Evolutionary conservation across 2,888 invertebrate species (phyloP).

Genomic region (Neelides folsomi): DNA sequence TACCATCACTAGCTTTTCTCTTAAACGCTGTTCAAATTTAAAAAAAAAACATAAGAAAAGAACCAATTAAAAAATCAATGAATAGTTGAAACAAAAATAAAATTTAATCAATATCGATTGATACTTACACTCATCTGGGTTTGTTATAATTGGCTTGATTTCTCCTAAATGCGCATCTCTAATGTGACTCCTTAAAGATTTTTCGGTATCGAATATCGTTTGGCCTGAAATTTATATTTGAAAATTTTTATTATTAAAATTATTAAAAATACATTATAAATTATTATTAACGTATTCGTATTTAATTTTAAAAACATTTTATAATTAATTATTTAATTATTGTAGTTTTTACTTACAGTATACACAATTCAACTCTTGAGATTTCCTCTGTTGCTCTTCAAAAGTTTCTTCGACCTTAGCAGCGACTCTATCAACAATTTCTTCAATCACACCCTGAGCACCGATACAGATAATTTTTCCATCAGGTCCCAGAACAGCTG

Average conservation of each 20-base stretch:
- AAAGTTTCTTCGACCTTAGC: constrained; percentile 17
- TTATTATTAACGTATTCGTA: too few species aligned
- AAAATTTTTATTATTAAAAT: background rate
- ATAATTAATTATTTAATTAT: background rate
- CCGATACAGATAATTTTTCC: constrained; percentile 44
- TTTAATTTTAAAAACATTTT: background rate
- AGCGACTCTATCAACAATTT: constrained; percentile 17
- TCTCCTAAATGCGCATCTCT: constrained; percentile 15
- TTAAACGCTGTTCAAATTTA: too few species aligned
- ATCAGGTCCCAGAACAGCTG: constrained; percentile 51
- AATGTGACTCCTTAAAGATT: constrained; percentile 23
- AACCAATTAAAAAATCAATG: too few species aligned
- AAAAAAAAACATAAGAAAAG: too few species aligned
- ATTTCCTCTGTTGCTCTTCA: constrained; percentile 9
- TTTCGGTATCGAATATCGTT: constrained; percentile 25
- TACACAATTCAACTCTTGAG: constrained; percentile 15
- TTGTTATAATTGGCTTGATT: too few species aligned
- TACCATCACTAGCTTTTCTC: too few species aligned
- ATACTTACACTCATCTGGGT: too few species aligned
- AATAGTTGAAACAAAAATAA: too few species aligned
- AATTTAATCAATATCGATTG: too few species aligned
- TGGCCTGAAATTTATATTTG: constrained; percentile 14
- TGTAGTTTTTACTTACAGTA: constrained; percentile 20
- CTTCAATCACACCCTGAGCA: constrained; percentile 16
- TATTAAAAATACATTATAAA: background rate